These are phyloP conservation scores for Myotis brandtii DNA, from an alignment of 2,113 vertebrate species.

Conservation along the genomic window DNA sequence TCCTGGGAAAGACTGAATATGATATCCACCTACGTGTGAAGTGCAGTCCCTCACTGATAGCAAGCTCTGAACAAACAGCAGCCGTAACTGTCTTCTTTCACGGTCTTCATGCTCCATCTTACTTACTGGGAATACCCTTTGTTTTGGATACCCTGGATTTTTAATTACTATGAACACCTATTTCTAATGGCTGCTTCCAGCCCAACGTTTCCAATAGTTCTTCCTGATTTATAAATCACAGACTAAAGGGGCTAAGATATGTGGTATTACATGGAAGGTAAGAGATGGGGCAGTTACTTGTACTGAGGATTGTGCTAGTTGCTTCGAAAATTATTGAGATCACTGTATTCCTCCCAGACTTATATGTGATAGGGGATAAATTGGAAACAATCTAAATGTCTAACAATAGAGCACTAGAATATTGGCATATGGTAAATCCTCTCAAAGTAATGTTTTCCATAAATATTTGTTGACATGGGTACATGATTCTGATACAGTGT, in stretches of 20 bases:
- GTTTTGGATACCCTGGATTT: not conserved
- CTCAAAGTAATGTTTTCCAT: not conserved
- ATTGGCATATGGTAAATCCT: not conserved
- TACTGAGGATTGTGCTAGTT: not conserved
- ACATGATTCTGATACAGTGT: not conserved
- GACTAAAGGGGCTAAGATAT: not conserved
- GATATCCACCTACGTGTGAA: not conserved
- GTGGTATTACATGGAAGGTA: not conserved
- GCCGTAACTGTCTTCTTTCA: not conserved
- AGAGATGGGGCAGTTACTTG: not conserved
- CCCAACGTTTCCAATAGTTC: not conserved
- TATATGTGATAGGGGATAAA: not conserved
- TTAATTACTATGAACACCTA: not conserved
- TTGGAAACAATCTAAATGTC: not conserved
- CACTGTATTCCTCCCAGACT: not conserved
- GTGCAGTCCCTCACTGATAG: not conserved
- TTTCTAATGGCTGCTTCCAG: not conserved
- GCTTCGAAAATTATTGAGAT: not conserved
- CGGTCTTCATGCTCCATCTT: not conserved
- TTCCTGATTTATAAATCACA: slow-evolving; percentile 25
- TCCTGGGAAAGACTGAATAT: not conserved
- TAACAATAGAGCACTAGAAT: not conserved
- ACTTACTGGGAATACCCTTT: not conserved
- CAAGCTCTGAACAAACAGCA: not conserved
- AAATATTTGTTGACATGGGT: not conserved